Conservation (phyloP, 2,888 invertebrate genomes). For the Yponomeuta malinellus region DNA sequence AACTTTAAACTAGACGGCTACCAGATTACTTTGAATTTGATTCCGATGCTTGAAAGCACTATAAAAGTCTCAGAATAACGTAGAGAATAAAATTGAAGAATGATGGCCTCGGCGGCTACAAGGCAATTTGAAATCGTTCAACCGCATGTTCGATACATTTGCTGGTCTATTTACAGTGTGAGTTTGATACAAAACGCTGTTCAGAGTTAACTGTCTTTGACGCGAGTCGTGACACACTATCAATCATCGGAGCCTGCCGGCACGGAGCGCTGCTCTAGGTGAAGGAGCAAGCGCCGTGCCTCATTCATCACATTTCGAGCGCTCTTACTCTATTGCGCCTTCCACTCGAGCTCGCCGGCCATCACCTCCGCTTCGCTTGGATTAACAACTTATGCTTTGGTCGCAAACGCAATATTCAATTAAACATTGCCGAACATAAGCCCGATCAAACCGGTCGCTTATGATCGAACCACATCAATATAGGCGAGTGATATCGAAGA, state of each 20-base stretch:
- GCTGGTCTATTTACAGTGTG: slow-evolving; percentile 16
- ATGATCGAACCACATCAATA: not conserved
- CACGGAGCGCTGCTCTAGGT: slow-evolving; percentile 26
- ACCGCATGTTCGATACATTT: not conserved
- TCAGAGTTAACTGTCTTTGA: slow-evolving; percentile 17
- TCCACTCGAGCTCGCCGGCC: not conserved
- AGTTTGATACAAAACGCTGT: slow-evolving; percentile 21
- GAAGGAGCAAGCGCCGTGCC: slow-evolving; percentile 33
- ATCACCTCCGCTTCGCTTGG: slow-evolving; percentile 24
- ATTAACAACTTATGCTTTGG: slow-evolving; percentile 26
- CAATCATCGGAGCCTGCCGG: slow-evolving; percentile 50
- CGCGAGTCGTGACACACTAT: slow-evolving; percentile 35
- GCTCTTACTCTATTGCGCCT: slow-evolving; percentile 40
- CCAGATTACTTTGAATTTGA: not conserved
- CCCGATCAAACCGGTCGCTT: not conserved
- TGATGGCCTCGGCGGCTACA: not conserved
- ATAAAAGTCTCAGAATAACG: slow-evolving; percentile 8
- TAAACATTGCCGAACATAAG: too few relatives aligned
- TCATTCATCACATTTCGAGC: slow-evolving; percentile 70
- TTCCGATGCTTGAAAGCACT: not conserved
- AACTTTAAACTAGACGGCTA: slow-evolving; percentile 1
- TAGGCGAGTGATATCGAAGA: not conserved
- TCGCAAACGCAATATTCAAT: not conserved
- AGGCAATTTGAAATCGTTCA: slow-evolving; percentile 12
- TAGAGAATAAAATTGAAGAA: slow-evolving; percentile 4